Evolutionary conservation across 2,888 invertebrate genomes (phyloP).

Genomic region (Pterostichus madidus): DNA sequence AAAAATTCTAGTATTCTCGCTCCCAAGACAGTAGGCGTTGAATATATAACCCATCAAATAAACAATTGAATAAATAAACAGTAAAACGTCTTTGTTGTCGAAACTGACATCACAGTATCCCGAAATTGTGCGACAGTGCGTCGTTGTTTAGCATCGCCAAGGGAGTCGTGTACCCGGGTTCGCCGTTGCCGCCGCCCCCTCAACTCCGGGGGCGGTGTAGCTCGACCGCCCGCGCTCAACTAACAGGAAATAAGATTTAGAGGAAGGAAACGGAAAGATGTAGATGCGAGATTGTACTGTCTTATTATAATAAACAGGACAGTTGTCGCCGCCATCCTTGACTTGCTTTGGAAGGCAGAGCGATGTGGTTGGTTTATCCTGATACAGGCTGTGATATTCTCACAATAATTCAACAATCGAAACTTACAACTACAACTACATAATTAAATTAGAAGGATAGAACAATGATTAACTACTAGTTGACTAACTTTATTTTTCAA

Average conservation of each 20-base stretch:
- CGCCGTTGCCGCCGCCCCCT: conserved; percentile 4
- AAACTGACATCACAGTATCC: conserved; percentile 48
- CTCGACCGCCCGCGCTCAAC: conserved; percentile 26
- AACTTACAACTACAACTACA: no score
- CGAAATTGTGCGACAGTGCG: conserved; percentile 55
- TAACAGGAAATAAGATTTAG: conserved; percentile 56
- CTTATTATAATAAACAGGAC: conserved; percentile 64
- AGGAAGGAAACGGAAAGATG: conserved; percentile 60
- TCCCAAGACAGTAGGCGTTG: conserved; percentile 40
- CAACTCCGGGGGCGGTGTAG: not conserved
- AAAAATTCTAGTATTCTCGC: not conserved
- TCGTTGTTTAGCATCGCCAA: conserved; percentile 49
- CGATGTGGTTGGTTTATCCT: not conserved
- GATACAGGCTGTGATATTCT: not conserved
- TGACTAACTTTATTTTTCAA: no score
- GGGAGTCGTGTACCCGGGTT: conserved; percentile 37
- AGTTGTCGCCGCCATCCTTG: conserved; percentile 48
- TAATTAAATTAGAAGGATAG: no score
- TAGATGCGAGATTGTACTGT: conserved; percentile 58
- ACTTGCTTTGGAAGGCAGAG: not conserved
- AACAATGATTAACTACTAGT: no score
- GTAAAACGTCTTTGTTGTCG: conserved; percentile 57
- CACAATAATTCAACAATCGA: no score
- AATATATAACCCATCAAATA: conserved; percentile 52
- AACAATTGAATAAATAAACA: conserved; percentile 60